Evolutionary conservation across 2,797 vertebrate species (phyloP).

Genomic region (Esox lucius): DNA sequence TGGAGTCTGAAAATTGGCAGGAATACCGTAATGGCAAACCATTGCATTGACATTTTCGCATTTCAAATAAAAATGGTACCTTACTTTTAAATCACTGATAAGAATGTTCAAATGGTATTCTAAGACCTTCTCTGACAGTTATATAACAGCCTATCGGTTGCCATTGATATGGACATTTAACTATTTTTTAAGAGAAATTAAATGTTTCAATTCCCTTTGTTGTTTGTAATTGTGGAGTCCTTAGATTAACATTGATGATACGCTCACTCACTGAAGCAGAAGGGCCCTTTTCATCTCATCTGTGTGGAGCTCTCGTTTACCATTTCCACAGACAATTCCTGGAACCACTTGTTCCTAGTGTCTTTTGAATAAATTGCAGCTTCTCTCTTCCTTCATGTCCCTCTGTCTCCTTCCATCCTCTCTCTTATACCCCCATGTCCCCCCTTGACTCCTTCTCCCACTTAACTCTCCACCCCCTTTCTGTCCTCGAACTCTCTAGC

Average conservation of each 20-base stretch:
- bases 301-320: neutral
- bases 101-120: neutral
- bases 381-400: neutral
- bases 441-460: too few relatives aligned
- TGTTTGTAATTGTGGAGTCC: neutral
- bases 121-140: neutral
- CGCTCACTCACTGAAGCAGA: neutral
- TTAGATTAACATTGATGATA: neutral
- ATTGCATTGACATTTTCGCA: neutral
- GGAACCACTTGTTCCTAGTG: neutral
- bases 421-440: neutral
- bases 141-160: neutral
- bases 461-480: neutral
- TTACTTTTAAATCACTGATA: neutral
- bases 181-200: neutral
- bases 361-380: constrained; percentile 2
- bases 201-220: too few relatives aligned
- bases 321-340: constrained; percentile 2
- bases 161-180: neutral
- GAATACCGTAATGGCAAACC: neutral
- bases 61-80: neutral
- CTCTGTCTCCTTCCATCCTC: neutral
- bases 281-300: neutral
- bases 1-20: neutral
- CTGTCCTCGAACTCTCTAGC: too few relatives aligned